These are phyloP conservation scores for Palythoa grandiflora DNA, from an alignment of 92 coral and sea anemone species.

Conservation along the genomic window DNA sequence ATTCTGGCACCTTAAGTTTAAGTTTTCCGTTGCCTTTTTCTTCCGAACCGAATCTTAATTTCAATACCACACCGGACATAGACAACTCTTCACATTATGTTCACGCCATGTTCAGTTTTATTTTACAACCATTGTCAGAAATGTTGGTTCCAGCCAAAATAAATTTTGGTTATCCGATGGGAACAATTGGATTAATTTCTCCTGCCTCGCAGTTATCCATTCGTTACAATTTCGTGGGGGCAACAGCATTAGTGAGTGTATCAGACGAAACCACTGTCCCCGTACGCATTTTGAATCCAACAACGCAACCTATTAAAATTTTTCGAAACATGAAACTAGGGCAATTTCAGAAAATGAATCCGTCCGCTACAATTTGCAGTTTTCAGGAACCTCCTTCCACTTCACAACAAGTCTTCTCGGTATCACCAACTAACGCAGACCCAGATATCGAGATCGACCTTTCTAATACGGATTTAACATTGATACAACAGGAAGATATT, in stretches of 20 bases:
- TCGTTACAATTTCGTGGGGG: constrained; percentile 59
- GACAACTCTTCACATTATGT: neutral
- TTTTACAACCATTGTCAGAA: constrained; percentile 52
- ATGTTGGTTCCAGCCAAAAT: constrained; percentile 41
- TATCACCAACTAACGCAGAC: neutral
- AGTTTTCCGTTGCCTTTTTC: constrained; percentile 26
- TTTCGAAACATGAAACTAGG: neutral
- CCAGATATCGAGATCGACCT: neutral
- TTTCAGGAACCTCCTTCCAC: neutral
- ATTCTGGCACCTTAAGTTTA: constrained; percentile 7
- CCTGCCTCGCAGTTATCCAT: constrained; percentile 29
- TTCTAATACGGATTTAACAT: constrained; percentile 2
- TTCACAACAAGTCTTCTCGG: neutral
- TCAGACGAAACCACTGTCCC: constrained; percentile 33
- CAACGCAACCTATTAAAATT: constrained; percentile 12
- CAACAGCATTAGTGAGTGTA: constrained; percentile 39
- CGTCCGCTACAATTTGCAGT: neutral
- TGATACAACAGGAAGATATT: neutral
- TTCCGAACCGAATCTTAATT: neutral
- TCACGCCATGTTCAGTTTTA: constrained; percentile 46
- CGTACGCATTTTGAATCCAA: constrained; percentile 25
- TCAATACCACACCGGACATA: neutral
- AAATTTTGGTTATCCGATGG: neutral
- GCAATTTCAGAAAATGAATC: neutral
- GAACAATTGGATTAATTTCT: constrained; percentile 26